A percentile compares a stretch with the other conserved stretches of the same genome.
These are phyloP conservation scores for Hippocampus comes DNA, from an alignment of 2,113 vertebrate species.

Conservation along the genomic window DNA sequence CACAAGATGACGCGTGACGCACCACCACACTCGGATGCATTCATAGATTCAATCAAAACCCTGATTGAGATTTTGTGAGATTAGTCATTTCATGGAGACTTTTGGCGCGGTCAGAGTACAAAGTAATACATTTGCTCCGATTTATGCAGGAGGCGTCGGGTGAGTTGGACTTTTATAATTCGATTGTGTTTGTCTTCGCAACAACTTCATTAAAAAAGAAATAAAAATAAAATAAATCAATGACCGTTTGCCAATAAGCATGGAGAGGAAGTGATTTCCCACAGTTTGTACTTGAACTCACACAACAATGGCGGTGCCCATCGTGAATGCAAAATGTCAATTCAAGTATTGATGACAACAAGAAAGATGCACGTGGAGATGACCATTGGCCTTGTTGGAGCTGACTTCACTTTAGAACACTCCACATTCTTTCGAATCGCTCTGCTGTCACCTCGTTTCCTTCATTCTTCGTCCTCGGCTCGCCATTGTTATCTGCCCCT, in stretches of 20 bases:
- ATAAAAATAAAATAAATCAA: too few relatives aligned
- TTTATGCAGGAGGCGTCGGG: too few relatives aligned
- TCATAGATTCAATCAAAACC: background rate
- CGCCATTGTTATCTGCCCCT: slow-evolving; percentile 47
- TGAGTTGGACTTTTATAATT: too few relatives aligned
- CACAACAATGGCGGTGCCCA: too few relatives aligned
- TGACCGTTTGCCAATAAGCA: too few relatives aligned
- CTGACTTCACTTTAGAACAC: background rate
- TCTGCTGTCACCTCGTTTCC: slow-evolving; percentile 21
- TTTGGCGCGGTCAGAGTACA: background rate
- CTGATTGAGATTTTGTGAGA: background rate
- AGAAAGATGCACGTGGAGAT: background rate
- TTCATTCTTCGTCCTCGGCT: slow-evolving; percentile 11
- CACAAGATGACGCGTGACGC: background rate
- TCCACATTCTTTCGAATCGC: slow-evolving; percentile 12
- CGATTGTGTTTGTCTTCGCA: too few relatives aligned
- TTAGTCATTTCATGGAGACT: background rate
- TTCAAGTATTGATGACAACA: background rate
- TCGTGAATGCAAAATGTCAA: too few relatives aligned
- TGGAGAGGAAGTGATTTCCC: too few relatives aligned
- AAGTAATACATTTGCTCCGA: background rate
- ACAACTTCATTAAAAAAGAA: too few relatives aligned
- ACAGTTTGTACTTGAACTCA: too few relatives aligned
- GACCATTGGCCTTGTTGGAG: background rate
- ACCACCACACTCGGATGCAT: background rate